phyloP scores from a whole-genome alignment of 2,797 vertebrate species.

The Hapalemur alaotrensis region DNA sequence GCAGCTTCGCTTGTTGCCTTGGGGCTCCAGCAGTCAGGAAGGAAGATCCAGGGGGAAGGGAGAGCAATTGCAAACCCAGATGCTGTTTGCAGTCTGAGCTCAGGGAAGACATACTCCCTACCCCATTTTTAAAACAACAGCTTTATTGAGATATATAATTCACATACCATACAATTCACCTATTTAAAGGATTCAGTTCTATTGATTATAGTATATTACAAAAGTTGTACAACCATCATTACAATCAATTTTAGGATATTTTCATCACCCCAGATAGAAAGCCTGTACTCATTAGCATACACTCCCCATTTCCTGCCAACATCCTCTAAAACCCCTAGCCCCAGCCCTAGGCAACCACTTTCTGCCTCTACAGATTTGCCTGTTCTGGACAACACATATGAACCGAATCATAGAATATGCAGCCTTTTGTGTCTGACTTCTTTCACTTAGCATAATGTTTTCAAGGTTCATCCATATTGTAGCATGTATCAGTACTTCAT shows the following conservation, averaged over 20 bases:
- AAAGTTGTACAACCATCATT: not conserved
- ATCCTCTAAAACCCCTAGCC: not conserved
- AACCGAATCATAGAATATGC: not conserved
- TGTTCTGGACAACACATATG: not conserved
- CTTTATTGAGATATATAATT: not conserved
- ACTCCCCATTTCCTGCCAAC: not conserved
- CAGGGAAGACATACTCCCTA: not conserved
- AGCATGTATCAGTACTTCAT: not conserved
- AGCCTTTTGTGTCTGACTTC: not conserved
- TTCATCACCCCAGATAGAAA: not conserved
- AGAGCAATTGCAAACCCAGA: not conserved
- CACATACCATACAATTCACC: not conserved
- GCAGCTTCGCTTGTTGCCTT: not conserved
- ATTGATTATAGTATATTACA: not conserved
- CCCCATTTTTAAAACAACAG: not conserved
- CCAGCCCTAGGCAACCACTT: not conserved
- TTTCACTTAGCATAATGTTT: not conserved
- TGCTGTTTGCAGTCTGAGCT: not conserved
- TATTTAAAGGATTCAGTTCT: not conserved
- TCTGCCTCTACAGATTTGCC: not conserved
- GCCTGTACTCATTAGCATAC: not conserved
- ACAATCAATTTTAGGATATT: not conserved
- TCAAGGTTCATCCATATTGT: not conserved
- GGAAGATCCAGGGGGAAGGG: not conserved
- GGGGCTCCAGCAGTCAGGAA: not conserved